Evolutionary conservation across 2,113 vertebrate species (phyloP).

Genomic region (Catharus bicknelli): DNA sequence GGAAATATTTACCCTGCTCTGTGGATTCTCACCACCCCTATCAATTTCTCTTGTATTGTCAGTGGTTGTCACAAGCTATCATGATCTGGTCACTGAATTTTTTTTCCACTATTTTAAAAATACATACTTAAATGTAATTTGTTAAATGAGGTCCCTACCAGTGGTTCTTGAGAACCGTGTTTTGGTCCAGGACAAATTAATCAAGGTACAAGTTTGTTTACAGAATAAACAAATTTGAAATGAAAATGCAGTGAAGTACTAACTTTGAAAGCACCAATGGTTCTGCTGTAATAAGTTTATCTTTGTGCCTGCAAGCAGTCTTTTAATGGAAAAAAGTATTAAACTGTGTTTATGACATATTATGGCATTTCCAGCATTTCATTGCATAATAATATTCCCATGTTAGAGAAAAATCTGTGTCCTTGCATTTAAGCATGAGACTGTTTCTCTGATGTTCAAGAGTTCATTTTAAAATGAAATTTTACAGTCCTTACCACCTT

Average conservation of each 20-base stretch:
- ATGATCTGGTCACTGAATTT: accelerated
- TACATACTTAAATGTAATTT: neutral
- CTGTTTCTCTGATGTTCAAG: neutral
- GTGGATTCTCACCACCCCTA: neutral
- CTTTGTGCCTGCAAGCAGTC: neutral
- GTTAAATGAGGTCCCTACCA: neutral
- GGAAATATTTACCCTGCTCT: neutral
- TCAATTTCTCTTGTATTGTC: neutral
- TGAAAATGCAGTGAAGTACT: neutral
- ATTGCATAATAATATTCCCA: neutral
- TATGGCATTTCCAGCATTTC: neutral
- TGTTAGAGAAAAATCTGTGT: neutral
- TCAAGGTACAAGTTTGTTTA: neutral
- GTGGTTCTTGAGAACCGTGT: neutral
- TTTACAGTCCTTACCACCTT: neutral
- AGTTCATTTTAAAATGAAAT: neutral
- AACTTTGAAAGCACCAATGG: neutral
- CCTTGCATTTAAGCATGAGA: neutral
- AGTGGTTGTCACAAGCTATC: neutral
- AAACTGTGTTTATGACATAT: neutral
- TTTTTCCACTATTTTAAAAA: neutral
- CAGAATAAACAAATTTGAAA: neutral
- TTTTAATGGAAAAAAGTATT: neutral
- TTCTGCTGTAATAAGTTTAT: neutral
- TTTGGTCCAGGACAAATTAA: neutral